Base-by-base conservation (phyloP, 2,113 vertebrate genomes). In the Percopsis transmontana region DNA sequence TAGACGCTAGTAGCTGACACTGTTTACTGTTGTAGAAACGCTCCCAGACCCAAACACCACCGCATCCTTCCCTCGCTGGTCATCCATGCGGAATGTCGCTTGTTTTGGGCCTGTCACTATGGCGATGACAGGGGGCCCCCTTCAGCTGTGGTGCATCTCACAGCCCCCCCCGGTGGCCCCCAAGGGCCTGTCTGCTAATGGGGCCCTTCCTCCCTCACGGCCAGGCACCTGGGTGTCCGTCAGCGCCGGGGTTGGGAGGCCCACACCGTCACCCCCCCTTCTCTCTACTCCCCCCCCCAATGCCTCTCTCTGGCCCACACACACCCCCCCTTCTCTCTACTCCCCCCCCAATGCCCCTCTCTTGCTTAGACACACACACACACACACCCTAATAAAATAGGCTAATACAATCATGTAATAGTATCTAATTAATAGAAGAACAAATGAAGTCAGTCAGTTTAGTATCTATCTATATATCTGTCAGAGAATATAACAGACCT, bases 211-310 rank as follows among this genome's bases (percentile, higher is more conserved):
- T 77, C 58, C 53, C 72, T 79, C 68, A 72, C 15, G 71, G 74
- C 80, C 80, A 53, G 23, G 78, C 85, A 91, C 84, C 86, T 89
- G 86, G 72, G 66, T 33, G 61, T 88, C 87, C 39, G 15, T 88
- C 78, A 75, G 58, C 84, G 39, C 72, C 56, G 0, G 57, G 57
- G 55, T 53, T 54, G 1, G 33, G 24, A 4, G 50, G 62, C 71
- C 77, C 57, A 55, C 72, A 61, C 56, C 61, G 52, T 40, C 23
- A 13, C 10, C n/a, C 8, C n/a, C 20, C 13, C 24, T 14, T 12
- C 48, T 39, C n/a, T 16, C 50, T 24, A 48, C 33, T 39, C 47
- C 48, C 20, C 47, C 33, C 47, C 16, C 40, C n/a, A 9, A 16
- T 1, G 20, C 21, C 38, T 53, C 7, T 61, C 64, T 47, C 8